These are phyloP conservation scores for Bubo bubo DNA, from an alignment of 2,113 vertebrate genomes.

Conservation along the genomic window DNA sequence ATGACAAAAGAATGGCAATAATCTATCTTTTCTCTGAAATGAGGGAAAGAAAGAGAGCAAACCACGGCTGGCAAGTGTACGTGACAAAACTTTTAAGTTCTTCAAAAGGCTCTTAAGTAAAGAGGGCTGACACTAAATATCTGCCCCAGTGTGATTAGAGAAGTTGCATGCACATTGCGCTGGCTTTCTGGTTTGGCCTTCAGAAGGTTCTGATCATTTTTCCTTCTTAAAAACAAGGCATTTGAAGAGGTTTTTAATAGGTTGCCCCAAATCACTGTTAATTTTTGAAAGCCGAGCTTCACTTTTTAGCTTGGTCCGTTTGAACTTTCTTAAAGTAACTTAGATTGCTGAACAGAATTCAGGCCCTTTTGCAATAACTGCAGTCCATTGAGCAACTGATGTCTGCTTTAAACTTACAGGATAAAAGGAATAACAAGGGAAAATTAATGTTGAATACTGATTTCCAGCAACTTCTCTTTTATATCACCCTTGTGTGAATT, in stretches of 20 bases:
- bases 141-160: not conserved
- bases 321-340: not conserved
- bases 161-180: not conserved
- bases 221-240: not conserved
- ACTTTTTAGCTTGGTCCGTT: not conserved
- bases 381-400: not conserved
- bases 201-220: not conserved
- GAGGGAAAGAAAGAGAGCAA: not conserved
- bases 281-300: not conserved
- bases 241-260: not conserved
- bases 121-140: not conserved
- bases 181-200: not conserved
- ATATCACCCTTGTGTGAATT: not conserved
- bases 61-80: not conserved
- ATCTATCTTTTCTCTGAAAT: slow-evolving; percentile 2
- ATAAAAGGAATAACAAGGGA: not conserved
- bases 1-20: not conserved
- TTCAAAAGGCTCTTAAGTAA: not conserved
- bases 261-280: not conserved
- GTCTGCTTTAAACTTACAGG: not conserved
- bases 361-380: not conserved
- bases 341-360: not conserved
- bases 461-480: not conserved
- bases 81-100: not conserved
- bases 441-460: not conserved